A percentile compares a stretch with the other conserved stretches of the same genome.
phyloP scores from a whole-genome alignment of 2,113 vertebrate genomes.

The Danio rerio region GRCz12tu NC_133193.1:26048501-26049000 shows the following conservation, averaged over 20 bases:
- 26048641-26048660: background rate
- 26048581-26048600: background rate
- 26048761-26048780: background rate
- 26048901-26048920: constrained; percentile 67
- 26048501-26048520: too few species aligned
- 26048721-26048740: constrained; percentile 3
- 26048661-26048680: background rate
- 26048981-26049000: constrained; percentile 74
- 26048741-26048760: background rate
- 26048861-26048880: constrained; percentile 48
- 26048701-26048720: constrained; percentile 24
- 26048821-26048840: constrained; percentile 32
- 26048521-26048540: constrained; percentile 30
- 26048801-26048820: constrained; percentile 27
- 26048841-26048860: constrained; percentile 18
- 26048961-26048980: constrained; percentile 68
- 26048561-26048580: background rate
- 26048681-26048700: background rate
- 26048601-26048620: constrained; percentile 14
- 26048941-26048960: constrained; percentile 75
- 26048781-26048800: constrained; percentile 26
- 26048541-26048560: constrained; percentile 4
- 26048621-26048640: constrained; percentile 20
- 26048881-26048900: constrained; percentile 57
- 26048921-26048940: constrained; percentile 75